Evolutionary conservation across 2,888 invertebrate genomes (phyloP), one percentile per base, ranked within the genome.

Genomic region (Actias luna): DNA sequence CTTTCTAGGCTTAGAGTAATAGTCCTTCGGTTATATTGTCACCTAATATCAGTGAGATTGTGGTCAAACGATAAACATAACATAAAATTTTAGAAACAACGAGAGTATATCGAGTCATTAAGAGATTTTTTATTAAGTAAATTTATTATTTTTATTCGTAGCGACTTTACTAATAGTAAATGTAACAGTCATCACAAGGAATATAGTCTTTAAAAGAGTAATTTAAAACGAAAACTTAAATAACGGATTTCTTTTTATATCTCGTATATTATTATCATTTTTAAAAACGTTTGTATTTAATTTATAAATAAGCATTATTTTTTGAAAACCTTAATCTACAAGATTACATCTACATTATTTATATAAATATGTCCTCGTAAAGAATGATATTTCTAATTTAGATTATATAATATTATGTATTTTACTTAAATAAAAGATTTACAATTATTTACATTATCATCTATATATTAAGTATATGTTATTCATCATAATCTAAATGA

Each of bases 341-440:
- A 50, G 25, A 12, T 50, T 55, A 55, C 5, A 55, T 29, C 29
- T 55, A 55, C 16, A 1, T 46, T 46, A 22, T 46, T 46, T 10
- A 18, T 18, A 55, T 55, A n/a, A 55, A 55, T 55, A 29, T 29
- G 27, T 52, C 27, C n/a, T 8, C 55, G n/a, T 29, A 52, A 29
- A 29, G 12, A 52, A 29, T 55, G 55, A 55, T 29, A 55, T 55
- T 55, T 55, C 27, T 55, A 55, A 29, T 29, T 55, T 55, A 29
- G 7, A 4, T 50, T 55, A 55, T 7, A 55, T n/a, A 50, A 12
- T 50, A 50, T 25, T 10, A 46, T 7, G 25, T 50, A 50, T 50
- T 50, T 10, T 16, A 50, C 22, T 50, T 50, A 22, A 50, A 50
- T 50, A 50, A 22, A 50, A 50, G 25, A 50, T 50, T 50, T 50